Conservation (phyloP, 2,113 vertebrate species). For the Hyperoodon ampullatus region DNA sequence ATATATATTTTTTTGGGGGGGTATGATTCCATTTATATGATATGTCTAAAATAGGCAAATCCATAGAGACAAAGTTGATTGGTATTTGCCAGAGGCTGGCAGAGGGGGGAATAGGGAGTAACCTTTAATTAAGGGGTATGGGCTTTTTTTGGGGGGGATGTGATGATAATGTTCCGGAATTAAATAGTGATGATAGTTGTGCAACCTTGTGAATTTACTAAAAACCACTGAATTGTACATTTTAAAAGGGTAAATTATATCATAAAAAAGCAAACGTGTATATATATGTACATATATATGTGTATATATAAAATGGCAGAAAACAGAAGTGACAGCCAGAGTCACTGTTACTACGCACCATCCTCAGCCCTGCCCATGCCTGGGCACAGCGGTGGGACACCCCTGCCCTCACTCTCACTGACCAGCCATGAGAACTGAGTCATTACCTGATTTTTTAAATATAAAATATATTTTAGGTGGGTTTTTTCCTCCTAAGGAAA, state of each 20-base stretch:
- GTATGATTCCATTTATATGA: too few species aligned
- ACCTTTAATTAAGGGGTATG: background rate
- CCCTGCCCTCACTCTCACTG: background rate
- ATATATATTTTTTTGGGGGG: too few species aligned
- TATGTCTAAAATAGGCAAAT: too few species aligned
- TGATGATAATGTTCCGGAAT: background rate
- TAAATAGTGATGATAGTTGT: background rate
- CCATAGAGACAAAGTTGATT: background rate
- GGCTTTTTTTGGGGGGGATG: background rate
- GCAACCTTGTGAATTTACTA: background rate
- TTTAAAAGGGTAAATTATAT: background rate
- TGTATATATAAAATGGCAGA: background rate
- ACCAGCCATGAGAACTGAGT: background rate
- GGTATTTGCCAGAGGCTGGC: background rate
- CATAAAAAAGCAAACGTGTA: background rate
- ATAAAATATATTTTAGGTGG: background rate
- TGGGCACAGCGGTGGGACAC: background rate
- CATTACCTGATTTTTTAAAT: background rate
- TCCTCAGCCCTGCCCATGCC: too few species aligned
- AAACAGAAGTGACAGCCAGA: background rate
- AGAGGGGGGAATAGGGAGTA: background rate
- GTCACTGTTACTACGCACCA: background rate
- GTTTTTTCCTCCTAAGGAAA: too few species aligned
- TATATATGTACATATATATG: background rate
- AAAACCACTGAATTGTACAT: background rate